A percentile compares a stretch with the other conserved stretches of the same genome.
phyloP scores from a whole-genome alignment of 1,140 invertebrate genomes.

The Pseudomyrmex gracilis region DNA sequence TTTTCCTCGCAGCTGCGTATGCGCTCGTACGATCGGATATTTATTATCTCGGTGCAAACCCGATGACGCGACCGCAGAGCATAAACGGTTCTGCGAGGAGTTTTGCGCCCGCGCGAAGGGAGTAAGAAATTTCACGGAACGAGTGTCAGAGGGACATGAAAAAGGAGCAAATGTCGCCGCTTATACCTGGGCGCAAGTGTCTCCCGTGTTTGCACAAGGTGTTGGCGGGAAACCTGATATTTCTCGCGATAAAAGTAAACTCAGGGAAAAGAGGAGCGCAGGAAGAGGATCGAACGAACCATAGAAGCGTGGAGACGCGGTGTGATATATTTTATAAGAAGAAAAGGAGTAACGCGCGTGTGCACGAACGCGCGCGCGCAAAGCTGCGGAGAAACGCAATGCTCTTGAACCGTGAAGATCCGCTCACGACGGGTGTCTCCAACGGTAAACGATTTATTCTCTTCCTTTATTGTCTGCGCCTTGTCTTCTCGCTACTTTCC shows the following conservation, averaged over 20 bases:
- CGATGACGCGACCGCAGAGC: constrained; percentile 57
- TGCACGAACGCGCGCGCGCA: neutral
- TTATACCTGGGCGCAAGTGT: constrained; percentile 59
- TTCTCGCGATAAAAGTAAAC: constrained; percentile 60
- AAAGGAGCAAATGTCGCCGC: constrained; percentile 59
- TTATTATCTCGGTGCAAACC: constrained; percentile 55
- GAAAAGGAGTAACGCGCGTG: constrained; percentile 40
- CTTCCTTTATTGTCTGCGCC: constrained; percentile 40
- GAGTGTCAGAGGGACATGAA: constrained; percentile 58
- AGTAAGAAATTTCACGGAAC: constrained; percentile 60
- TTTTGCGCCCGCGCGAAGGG: constrained; percentile 29
- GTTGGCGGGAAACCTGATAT: constrained; percentile 55
- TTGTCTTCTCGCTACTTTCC: constrained; percentile 15
- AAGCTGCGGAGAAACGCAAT: constrained; percentile 39
- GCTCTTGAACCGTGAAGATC: constrained; percentile 67
- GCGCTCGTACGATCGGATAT: constrained; percentile 61
- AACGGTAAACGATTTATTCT: constrained; percentile 72
- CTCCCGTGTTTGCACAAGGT: constrained; percentile 54
- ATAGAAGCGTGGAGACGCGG: constrained; percentile 39
- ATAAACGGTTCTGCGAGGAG: constrained; percentile 52
- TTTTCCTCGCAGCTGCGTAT: constrained; percentile 57
- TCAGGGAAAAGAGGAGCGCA: neutral
- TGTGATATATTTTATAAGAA: constrained; percentile 72
- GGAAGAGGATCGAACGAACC: constrained; percentile 21
- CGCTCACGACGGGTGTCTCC: constrained; percentile 67